These are phyloP conservation scores for Ochotona princeps DNA, from an alignment of 2,113 vertebrate species.

Conservation along the genomic window DNA sequence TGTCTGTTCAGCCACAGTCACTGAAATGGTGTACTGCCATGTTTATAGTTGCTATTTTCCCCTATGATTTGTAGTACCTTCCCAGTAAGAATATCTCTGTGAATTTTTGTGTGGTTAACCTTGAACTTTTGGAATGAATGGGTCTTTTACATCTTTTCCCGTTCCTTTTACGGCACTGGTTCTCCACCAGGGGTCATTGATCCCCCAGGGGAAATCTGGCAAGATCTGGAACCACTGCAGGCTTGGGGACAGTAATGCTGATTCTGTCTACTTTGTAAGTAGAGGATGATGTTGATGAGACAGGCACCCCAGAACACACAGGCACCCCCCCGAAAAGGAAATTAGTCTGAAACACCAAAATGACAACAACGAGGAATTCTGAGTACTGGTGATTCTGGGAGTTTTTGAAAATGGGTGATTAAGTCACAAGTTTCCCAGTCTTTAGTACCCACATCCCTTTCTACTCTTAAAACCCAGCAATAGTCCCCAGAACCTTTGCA, in stretches of 20 bases:
- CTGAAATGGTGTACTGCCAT: background rate
- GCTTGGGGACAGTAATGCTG: background rate
- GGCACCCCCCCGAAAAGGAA: too few relatives aligned
- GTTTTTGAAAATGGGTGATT: background rate
- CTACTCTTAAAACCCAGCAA: background rate
- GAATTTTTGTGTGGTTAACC: constrained; percentile 17
- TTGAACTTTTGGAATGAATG: constrained; percentile 37
- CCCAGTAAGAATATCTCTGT: background rate
- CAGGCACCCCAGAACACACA: background rate
- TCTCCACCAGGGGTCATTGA: constrained; percentile 2
- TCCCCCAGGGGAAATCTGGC: background rate
- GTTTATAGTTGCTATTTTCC: constrained; percentile 33
- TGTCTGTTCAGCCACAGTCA: constrained; percentile 1
- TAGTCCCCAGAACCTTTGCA: background rate
- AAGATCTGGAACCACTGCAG: background rate
- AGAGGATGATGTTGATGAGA: background rate
- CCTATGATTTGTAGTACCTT: constrained; percentile 42
- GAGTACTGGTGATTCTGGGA: background rate
- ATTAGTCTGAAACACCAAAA: background rate
- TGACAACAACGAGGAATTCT: background rate
- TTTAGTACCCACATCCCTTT: background rate
- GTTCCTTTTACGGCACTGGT: background rate
- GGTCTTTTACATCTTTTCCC: constrained; percentile 13
- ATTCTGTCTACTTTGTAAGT: background rate
- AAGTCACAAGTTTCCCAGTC: background rate